phyloP scores from a whole-genome alignment of 1,140 invertebrate genomes.

The Dryas iulia region DNA sequence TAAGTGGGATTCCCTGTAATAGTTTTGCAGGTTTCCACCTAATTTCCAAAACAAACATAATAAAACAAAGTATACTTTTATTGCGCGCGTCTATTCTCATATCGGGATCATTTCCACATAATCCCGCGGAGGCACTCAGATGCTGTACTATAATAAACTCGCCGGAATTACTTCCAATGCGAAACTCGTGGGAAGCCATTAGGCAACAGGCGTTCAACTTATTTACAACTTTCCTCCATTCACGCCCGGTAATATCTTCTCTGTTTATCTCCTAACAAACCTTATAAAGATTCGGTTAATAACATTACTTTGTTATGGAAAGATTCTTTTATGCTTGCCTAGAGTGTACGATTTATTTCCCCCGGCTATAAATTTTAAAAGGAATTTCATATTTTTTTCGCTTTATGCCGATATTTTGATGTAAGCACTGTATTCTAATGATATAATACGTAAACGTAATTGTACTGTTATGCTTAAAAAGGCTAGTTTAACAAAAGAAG shows the following conservation, averaged over 20 bases:
- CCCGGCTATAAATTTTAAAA: not conserved
- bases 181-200: conserved; percentile 44
- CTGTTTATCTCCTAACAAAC: conserved; percentile 13
- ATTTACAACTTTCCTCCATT: conserved; percentile 49
- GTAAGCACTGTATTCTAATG: not conserved
- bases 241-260: conserved; percentile 11
- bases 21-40: not conserved
- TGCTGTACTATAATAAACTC: conserved; percentile 54
- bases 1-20: not conserved
- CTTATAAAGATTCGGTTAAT: conserved; percentile 18
- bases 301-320: conserved; percentile 10
- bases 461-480: conserved; percentile 3
- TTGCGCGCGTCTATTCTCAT: conserved; percentile 3
- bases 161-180: conserved; percentile 41
- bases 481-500: conserved; percentile 4
- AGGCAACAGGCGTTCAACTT: conserved; percentile 53
- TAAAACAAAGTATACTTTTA: not conserved
- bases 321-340: not conserved
- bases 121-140: not conserved
- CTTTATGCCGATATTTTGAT: not conserved
- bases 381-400: not conserved
- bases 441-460: not conserved
- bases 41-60: conserved; percentile 15
- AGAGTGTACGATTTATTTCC: not conserved
- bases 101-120: conserved; percentile 15